Percentiles rank a stretch among this genome's conserved stretches.
These are phyloP conservation scores for Cheilosia scutellata DNA, from an alignment of 2,888 invertebrate species.

Conservation along the genomic window DNA sequence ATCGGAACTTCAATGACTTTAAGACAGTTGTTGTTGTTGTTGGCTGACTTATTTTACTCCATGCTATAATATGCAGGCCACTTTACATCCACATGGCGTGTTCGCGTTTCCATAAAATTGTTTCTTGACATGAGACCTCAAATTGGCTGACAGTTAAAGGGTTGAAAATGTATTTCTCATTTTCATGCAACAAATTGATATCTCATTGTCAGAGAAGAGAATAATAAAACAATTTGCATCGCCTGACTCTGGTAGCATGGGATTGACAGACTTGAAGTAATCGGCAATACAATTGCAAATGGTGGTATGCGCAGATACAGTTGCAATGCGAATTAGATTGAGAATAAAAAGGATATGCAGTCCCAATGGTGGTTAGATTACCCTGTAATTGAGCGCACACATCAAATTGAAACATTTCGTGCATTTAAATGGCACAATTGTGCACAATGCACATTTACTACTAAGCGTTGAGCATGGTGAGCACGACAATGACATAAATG, in stretches of 20 bases:
- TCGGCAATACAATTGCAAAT: slow-evolving; percentile 49
- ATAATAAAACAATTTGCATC: slow-evolving; percentile 57
- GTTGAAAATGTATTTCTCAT: slow-evolving; percentile 68
- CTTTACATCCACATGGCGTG: slow-evolving; percentile 40
- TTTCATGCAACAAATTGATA: slow-evolving; percentile 72
- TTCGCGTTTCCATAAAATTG: slow-evolving; percentile 80
- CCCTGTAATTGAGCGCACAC: slow-evolving; percentile 68
- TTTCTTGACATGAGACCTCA: slow-evolving; percentile 84
- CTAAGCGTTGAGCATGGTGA: slow-evolving; percentile 39
- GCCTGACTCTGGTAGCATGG: slow-evolving; percentile 17
- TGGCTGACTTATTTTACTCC: not conserved
- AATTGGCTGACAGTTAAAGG: slow-evolving; percentile 80
- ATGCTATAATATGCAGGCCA: slow-evolving; percentile 26
- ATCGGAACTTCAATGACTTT: too few species aligned
- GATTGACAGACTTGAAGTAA: slow-evolving; percentile 30
- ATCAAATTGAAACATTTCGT: slow-evolving; percentile 75
- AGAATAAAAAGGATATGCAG: not conserved
- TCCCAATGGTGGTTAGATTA: slow-evolving; percentile 59
- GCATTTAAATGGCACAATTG: slow-evolving; percentile 72
- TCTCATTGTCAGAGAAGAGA: slow-evolving; percentile 58
- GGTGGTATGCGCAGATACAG: slow-evolving; percentile 41
- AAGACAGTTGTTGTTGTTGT: too few species aligned
- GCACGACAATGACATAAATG: slow-evolving; percentile 47
- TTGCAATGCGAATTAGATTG: slow-evolving; percentile 22
- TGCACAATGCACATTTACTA: slow-evolving; percentile 41